Evolutionary conservation across 2,888 invertebrate species (phyloP).

Genomic region (Camponotus fellah): DNA sequence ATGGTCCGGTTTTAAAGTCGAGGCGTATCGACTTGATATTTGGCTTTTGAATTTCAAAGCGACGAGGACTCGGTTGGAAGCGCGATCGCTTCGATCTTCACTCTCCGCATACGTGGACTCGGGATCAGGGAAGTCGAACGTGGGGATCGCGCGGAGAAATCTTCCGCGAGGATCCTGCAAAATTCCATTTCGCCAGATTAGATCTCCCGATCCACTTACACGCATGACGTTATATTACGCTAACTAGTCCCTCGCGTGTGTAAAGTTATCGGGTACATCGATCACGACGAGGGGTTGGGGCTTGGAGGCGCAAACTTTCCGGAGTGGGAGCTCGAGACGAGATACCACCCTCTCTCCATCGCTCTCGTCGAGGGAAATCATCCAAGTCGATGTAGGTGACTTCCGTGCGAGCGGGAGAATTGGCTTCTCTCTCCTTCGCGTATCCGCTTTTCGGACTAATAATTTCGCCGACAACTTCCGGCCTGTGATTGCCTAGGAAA

Average conservation of each 20-base stretch:
- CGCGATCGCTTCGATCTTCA: conserved; percentile 10
- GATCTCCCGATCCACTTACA: background rate
- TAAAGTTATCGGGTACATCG: background rate
- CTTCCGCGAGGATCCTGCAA: conserved; percentile 12
- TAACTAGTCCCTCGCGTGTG: background rate
- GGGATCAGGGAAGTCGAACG: background rate
- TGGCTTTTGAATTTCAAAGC: conserved; percentile 49
- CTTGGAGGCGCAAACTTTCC: background rate
- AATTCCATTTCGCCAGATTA: background rate
- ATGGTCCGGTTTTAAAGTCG: conserved; percentile 34
- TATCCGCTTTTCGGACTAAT: conserved; percentile 76
- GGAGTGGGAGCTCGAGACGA: background rate
- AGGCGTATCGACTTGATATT: conserved; percentile 15
- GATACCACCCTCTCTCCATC: too few species aligned
- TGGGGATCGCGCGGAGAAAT: background rate
- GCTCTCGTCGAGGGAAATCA: background rate
- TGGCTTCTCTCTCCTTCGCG: conserved; percentile 48
- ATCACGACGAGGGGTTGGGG: background rate
- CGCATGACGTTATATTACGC: background rate
- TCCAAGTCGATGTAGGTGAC: conserved; percentile 42
- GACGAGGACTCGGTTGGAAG: conserved; percentile 26
- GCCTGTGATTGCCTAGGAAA: conserved; percentile 80
- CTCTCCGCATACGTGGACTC: background rate
- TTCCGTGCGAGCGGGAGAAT: conserved; percentile 37
- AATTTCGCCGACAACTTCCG: conserved; percentile 80